Evolutionary conservation across 2,888 invertebrate genomes (phyloP).

Genomic region (Apamea monoglypha): DNA sequence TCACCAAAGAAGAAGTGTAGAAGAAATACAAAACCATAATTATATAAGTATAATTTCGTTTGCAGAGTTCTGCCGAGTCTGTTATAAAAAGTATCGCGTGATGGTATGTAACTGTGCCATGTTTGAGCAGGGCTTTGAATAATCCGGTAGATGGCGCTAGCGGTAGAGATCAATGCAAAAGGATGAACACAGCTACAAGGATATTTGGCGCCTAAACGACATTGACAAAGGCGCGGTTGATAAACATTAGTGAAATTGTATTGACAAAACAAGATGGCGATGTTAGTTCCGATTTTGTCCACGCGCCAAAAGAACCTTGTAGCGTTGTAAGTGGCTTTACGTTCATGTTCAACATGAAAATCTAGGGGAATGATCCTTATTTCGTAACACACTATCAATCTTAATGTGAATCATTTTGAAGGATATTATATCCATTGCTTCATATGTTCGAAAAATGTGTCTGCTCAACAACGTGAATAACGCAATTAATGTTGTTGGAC

Average conservation of each 20-base stretch:
- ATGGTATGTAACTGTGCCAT: constrained; percentile 28
- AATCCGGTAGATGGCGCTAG: constrained; percentile 30
- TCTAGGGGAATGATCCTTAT: not conserved
- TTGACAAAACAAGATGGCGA: not conserved
- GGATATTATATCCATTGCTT: not conserved
- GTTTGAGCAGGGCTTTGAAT: constrained; percentile 51
- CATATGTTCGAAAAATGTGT: not conserved
- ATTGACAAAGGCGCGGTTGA: not conserved
- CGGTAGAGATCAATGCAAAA: constrained; percentile 20
- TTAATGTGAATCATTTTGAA: not conserved
- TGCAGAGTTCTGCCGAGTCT: constrained; percentile 33
- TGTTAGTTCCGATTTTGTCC: not conserved
- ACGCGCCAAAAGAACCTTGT: not conserved
- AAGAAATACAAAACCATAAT: not conserved
- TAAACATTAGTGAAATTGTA: not conserved
- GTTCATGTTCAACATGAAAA: not conserved
- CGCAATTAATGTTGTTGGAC: not conserved
- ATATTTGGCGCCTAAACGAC: not conserved
- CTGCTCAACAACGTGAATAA: not conserved
- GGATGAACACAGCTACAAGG: not conserved
- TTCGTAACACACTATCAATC: not conserved
- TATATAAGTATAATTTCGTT: constrained; percentile 31
- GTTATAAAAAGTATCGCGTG: constrained; percentile 18
- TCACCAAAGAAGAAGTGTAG: not conserved
- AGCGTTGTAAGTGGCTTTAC: not conserved